A percentile compares a stretch with the other conserved stretches of the same genome.
Conservation (phyloP, 2,797 vertebrate genomes). For the Threskiornis aethiopicus region DNA sequence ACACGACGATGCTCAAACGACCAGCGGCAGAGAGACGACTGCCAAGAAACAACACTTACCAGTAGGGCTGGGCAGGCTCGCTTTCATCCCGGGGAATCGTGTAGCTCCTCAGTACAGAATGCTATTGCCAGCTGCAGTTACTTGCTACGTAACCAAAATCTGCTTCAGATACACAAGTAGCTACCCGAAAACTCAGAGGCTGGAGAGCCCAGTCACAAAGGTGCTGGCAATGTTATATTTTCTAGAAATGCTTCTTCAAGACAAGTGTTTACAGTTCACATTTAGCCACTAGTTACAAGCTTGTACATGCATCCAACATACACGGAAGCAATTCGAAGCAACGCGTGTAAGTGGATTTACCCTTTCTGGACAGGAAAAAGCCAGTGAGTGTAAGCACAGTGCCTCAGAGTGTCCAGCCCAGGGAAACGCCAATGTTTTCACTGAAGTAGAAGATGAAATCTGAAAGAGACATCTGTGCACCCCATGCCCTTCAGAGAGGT, state of each 20-base stretch:
- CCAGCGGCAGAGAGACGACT: background rate
- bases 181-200: rapidly evolving
- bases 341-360: background rate
- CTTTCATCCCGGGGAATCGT: rapidly evolving
- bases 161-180: background rate
- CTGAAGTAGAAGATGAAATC: background rate
- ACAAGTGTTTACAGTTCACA: background rate
- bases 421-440: background rate
- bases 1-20: background rate
- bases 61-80: background rate
- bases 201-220: background rate
- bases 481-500: background rate
- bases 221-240: background rate
- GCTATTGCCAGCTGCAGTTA: background rate
- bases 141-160: background rate
- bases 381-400: background rate
- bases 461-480: background rate
- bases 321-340: background rate
- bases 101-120: rapidly evolving
- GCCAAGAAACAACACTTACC: background rate
- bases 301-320: background rate
- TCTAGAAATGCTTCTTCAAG: background rate
- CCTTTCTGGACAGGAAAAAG: background rate
- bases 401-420: background rate
- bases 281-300: background rate